Evolutionary conservation across 2,113 vertebrate genomes (phyloP).

Genomic region (Coreoperca whiteheadi): DNA sequence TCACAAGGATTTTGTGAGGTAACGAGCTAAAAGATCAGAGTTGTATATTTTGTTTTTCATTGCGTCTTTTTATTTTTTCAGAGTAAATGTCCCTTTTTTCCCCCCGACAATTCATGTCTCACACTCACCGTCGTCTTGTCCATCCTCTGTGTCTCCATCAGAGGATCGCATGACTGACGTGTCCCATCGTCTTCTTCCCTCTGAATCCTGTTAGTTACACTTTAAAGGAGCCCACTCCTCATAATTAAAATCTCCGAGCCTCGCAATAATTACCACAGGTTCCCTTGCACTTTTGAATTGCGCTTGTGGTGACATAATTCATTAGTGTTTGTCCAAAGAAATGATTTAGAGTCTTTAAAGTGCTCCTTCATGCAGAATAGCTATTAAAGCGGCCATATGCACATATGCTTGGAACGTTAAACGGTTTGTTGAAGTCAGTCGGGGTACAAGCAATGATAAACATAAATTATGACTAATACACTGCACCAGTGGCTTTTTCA

Average conservation of each 20-base stretch:
- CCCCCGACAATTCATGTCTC: neutral
- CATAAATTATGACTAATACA: constrained; percentile 99
- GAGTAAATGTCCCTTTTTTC: neutral
- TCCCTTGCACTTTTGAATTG: constrained; percentile 75
- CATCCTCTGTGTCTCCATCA: neutral
- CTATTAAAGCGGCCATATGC: constrained; percentile 96
- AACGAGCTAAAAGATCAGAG: neutral
- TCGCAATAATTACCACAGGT: constrained; percentile 77
- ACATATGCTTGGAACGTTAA: constrained; percentile 93
- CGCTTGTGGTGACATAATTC: constrained; percentile 84
- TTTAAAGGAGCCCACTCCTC: constrained; percentile 63
- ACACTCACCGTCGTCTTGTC: neutral
- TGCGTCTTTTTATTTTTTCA: neutral
- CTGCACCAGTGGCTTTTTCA: constrained; percentile 95
- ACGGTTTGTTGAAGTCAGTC: constrained; percentile 98
- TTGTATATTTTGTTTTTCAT: neutral
- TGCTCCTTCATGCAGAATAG: constrained; percentile 98
- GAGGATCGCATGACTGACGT: constrained; percentile 5
- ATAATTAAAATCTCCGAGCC: constrained; percentile 70
- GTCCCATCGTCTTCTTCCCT: constrained; percentile 24
- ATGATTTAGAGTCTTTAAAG: constrained; percentile 85
- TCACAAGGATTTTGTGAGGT: neutral
- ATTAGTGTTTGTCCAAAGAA: constrained; percentile 86
- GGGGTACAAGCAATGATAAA: constrained; percentile 96
- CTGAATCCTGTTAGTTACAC: constrained; percentile 66